A percentile compares a stretch with the other conserved stretches of the same genome.
Evolutionary conservation across 2,797 vertebrate species (phyloP).

Genomic region (Numenius phaeopus): DNA sequence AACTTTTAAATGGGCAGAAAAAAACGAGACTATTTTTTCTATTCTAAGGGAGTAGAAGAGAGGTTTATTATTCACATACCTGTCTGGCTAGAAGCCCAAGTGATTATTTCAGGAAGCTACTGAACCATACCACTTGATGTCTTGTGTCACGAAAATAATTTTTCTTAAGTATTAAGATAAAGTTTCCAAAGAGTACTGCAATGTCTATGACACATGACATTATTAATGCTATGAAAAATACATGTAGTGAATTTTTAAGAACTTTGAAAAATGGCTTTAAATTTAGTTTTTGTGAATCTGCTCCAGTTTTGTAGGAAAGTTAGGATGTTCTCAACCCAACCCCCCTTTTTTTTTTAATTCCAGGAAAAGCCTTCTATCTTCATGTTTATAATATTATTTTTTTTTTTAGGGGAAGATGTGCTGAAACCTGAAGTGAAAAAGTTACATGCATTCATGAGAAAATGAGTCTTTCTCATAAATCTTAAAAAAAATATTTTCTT

Average conservation of each 20-base stretch:
- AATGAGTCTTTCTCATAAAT: neutral
- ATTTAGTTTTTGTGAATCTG: neutral
- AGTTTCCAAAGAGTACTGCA: neutral
- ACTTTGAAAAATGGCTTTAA: neutral
- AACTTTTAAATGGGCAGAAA: neutral
- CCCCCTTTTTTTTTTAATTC: neutral
- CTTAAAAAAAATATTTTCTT: neutral
- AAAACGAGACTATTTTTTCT: neutral
- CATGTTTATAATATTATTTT: neutral
- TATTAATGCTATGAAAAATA: neutral
- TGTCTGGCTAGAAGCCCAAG: neutral
- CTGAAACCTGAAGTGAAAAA: neutral
- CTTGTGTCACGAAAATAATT: neutral
- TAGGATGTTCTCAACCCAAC: neutral
- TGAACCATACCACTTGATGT: neutral
- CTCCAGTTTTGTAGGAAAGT: neutral
- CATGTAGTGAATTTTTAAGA: neutral
- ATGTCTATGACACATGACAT: neutral
- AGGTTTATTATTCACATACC: neutral
- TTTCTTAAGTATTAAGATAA: neutral
- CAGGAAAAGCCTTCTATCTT: neutral
- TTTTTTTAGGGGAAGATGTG: rapidly evolving
- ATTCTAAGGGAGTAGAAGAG: neutral
- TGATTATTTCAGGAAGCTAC: conserved; percentile 23
- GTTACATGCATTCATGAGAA: neutral